Base-by-base conservation (phyloP, 2,888 invertebrate genomes). In the Hipparchia sbordonii region DNA sequence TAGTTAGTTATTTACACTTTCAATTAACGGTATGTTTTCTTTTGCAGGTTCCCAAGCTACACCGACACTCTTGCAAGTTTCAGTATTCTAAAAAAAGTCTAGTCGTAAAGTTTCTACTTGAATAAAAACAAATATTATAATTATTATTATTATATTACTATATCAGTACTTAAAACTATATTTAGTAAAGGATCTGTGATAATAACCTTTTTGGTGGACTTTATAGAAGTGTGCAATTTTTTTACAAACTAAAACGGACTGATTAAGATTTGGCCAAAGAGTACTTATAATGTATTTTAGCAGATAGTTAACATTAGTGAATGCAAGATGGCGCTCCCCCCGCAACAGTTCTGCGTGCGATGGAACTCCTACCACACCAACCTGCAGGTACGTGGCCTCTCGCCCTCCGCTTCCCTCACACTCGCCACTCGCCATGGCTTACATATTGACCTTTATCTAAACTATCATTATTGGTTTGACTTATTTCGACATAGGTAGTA, bases 321-420 rank as follows among this genome's bases (percentile, higher is more conserved):
- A 76, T 76, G 76, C 76, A 87, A 91, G 83, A 94, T 94, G 94
- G 92, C 94, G 85, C 72, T 91, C 52, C 90, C 94, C 2, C 95
- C 95, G 74, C 95, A 95, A 83, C 95, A 96, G 92, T 96, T 96
- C 79, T 96, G 96, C 84, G 95, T 97, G 67, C 94, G 97, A 82
- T 97, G 97, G 97, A 97, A 97, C 87, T 97, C 96, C 80, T 97
- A 97, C 87, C 97, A 97, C 84, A 95, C 96, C 59, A 97, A 97
- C 85, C 94, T 97, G 89, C 97, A 93, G 92, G 93, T 93, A 96
- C 82, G 51, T 23, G 23, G 23, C 23, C n/a, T n/a, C n/a, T n/a
- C n/a, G n/a, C n/a, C n/a, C n/a, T 0, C 23, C 23, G 23, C 23
- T 23, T 23, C 23, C 23, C 23, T 23, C 23, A 23, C 23, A 23